These are phyloP conservation scores for Coracias cyanogaster DNA, from an alignment of 2,797 vertebrate genomes.

Conservation along the genomic window DNA sequence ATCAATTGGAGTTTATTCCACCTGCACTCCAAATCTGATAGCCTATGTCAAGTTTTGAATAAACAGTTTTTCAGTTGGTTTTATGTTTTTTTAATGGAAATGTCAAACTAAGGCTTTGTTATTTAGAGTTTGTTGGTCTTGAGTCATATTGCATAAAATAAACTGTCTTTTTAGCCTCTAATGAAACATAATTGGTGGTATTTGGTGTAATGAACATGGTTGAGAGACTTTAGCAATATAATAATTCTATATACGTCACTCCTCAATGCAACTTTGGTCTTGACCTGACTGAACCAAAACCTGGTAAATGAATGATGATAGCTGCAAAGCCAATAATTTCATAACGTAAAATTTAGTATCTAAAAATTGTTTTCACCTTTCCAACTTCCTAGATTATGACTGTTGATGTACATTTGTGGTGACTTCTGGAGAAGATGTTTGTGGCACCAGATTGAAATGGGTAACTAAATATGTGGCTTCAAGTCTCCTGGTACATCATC, in stretches of 20 bases:
- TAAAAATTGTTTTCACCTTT: not conserved
- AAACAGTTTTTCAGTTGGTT: not conserved
- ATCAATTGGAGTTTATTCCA: not conserved
- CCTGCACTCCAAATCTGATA: fast-evolving
- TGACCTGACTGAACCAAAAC: not conserved
- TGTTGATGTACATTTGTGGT: not conserved
- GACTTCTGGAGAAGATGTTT: not conserved
- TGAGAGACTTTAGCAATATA: not conserved
- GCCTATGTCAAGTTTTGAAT: not conserved
- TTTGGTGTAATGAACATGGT: not conserved
- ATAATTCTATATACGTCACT: not conserved
- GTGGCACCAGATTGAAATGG: not conserved
- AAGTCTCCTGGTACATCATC: not conserved
- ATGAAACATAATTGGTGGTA: not conserved
- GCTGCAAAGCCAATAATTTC: not conserved
- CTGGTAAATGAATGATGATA: not conserved
- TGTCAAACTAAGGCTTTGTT: not conserved
- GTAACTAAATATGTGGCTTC: not conserved
- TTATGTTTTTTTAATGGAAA: not conserved
- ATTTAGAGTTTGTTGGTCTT: not conserved
- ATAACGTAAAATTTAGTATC: not conserved
- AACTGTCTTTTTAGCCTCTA: not conserved
- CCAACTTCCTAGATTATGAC: not conserved
- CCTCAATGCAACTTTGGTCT: not conserved
- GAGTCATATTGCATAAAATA: not conserved